Evolutionary conservation across 2,888 invertebrate species (phyloP).

Genomic region (Crepidodera aurea): DNA sequence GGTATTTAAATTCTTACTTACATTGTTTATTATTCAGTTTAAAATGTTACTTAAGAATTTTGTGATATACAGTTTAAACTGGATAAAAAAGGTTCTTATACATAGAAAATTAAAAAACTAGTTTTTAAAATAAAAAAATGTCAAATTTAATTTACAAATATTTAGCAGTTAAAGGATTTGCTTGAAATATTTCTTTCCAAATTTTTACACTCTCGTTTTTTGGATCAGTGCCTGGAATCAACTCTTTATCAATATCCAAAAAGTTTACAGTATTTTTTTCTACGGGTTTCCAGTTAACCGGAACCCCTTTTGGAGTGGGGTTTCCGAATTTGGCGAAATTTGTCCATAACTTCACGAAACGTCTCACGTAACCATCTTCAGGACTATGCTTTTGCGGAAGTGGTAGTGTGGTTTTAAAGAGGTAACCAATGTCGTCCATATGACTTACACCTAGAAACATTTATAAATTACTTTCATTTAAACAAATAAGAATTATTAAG

Average conservation of each 20-base stretch:
- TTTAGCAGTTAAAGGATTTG: slow-evolving; percentile 8
- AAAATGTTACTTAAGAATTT: no score
- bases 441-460: slow-evolving; percentile 45
- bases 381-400: neutral
- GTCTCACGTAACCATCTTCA: slow-evolving; percentile 26
- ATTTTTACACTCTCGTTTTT: slow-evolving; percentile 49
- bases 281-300: slow-evolving; percentile 46
- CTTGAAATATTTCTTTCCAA: slow-evolving; percentile 43
- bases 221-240: slow-evolving; percentile 44
- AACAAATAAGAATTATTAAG: no score
- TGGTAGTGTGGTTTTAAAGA: slow-evolving; percentile 14
- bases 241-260: slow-evolving; percentile 49
- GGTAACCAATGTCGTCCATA: slow-evolving; percentile 44
- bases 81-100: no score
- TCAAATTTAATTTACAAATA: slow-evolving; percentile 18
- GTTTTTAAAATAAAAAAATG: no score
- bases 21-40: no score
- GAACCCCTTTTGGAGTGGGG: no score
- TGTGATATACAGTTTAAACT: no score
- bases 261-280: slow-evolving; percentile 42
- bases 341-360: slow-evolving; percentile 39
- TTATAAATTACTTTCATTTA: no score
- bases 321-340: slow-evolving; percentile 50
- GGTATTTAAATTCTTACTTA: no score
- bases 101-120: no score